Base-by-base conservation (phyloP, 2,888 invertebrate genomes). In the Napeogenes inachia region DNA sequence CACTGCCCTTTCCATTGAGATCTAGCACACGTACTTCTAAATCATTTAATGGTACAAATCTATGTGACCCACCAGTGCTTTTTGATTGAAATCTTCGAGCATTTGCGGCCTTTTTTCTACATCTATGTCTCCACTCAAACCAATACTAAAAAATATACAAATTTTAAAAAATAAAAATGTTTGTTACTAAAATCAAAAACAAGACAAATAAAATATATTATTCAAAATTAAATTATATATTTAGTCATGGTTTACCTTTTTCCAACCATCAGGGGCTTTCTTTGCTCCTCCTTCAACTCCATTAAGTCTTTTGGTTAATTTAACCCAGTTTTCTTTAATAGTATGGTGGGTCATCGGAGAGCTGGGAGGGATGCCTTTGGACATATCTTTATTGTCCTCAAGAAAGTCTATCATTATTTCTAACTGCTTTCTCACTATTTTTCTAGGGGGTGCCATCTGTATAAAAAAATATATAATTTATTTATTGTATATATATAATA, bases 101-200 rank as follows among this genome's bases (percentile, higher is more conserved):
- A 74, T 85, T 81, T 12, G 82, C 78, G 58, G 84, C 85, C 77
- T 87, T 88, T 75, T 81, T 88, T 71, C 84, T 84, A 66, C 85
- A 85, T 67, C 85, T 88, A 66, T 86, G 85, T 57, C 87, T 75
- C 87, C 87, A 88, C 73, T 87, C 87, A 75, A 85, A 84, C 87
- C 88, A 88, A 66, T 88, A 88, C 89, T 89, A 77, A 62, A 81
- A 64, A 57, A 61, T n/a, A 59, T 42, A 35, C 35, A 10, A 42
- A 6, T 42, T 6, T 42, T 42, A 50, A 55, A 35, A 6, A 57
- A 3, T 57, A 30, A 2, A 13, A 54, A 13, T 32, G 54, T 50
- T 13, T 21, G 30, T 47, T 50, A 50, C 21, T 13, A 50, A 56
- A 38, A n/a, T 35, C 50, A 35, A 47, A 58, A 21, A 45, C 4